Conservation (phyloP, 2,888 invertebrate species). For the Nematopogon swammerdamellus region DNA sequence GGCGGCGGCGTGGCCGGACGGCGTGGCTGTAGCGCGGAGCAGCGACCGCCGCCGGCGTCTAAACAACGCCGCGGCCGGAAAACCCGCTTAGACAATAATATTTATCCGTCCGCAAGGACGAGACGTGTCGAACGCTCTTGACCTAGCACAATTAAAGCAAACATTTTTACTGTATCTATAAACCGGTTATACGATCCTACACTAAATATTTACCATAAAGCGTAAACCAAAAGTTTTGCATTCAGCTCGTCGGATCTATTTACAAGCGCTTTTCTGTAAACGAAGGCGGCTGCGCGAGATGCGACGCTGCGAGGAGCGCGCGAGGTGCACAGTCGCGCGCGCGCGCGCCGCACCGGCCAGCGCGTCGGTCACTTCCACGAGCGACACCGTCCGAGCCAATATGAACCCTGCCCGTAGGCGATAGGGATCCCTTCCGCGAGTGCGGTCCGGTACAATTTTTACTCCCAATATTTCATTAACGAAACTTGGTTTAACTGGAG, state of each 20-base stretch:
- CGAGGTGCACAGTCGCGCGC: too few species aligned
- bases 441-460: too few species aligned
- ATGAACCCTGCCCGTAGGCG: too few species aligned
- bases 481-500: conserved; percentile 5
- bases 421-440: too few species aligned
- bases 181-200: conserved; percentile 51
- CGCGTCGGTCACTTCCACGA: too few species aligned
- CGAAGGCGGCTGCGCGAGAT: too few species aligned
- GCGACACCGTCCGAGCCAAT: too few species aligned
- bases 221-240: conserved; percentile 57
- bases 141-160: conserved; percentile 56
- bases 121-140: conserved; percentile 50
- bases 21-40: too few species aligned
- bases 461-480: too few species aligned
- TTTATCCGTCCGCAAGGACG: conserved; percentile 54
- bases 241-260: conserved; percentile 51
- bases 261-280: conserved; percentile 33
- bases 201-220: conserved; percentile 58
- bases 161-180: conserved; percentile 54
- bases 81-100: conserved; percentile 55
- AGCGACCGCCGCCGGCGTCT: conserved; percentile 16
- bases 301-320: conserved; percentile 9
- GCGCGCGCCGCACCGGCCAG: too few species aligned
- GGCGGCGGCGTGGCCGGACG: too few species aligned
- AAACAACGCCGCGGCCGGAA: conserved; percentile 39